A percentile compares a stretch with the other conserved stretches of the same genome.
phyloP scores from a whole-genome alignment of 2,797 vertebrate genomes.

The Liasis olivaceus region DNA sequence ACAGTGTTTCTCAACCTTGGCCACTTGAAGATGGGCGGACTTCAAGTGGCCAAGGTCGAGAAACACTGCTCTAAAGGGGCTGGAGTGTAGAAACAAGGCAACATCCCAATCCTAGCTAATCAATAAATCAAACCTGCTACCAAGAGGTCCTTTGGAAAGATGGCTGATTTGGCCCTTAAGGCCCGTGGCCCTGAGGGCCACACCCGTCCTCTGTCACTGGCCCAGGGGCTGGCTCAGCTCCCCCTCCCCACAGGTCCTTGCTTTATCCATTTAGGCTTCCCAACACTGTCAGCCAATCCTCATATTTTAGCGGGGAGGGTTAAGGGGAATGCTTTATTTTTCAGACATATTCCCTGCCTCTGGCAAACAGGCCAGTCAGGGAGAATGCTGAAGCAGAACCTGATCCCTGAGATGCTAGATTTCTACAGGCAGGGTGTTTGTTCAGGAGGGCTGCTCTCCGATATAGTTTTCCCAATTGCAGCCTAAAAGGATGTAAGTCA shows the following conservation, averaged over 20 bases:
- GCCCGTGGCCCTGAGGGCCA: background rate
- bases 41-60: background rate
- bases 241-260: background rate
- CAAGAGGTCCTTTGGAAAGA: background rate
- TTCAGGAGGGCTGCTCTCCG: background rate
- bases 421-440: background rate
- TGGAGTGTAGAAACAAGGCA: background rate
- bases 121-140: background rate
- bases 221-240: background rate
- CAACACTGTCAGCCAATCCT: background rate
- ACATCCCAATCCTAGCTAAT: background rate
- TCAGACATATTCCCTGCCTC: no score
- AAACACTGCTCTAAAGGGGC: background rate
- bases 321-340: background rate
- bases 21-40: no score
- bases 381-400: background rate
- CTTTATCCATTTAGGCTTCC: background rate
- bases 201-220: background rate
- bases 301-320: background rate
- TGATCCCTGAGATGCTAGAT: background rate
- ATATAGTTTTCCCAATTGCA: background rate
- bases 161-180: background rate
- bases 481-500: background rate
- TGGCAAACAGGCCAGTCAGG: background rate
- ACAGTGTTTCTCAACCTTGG: no score